Evolutionary conservation across 2,888 invertebrate genomes (phyloP).

Genomic region (Chalcis sispes): DNA sequence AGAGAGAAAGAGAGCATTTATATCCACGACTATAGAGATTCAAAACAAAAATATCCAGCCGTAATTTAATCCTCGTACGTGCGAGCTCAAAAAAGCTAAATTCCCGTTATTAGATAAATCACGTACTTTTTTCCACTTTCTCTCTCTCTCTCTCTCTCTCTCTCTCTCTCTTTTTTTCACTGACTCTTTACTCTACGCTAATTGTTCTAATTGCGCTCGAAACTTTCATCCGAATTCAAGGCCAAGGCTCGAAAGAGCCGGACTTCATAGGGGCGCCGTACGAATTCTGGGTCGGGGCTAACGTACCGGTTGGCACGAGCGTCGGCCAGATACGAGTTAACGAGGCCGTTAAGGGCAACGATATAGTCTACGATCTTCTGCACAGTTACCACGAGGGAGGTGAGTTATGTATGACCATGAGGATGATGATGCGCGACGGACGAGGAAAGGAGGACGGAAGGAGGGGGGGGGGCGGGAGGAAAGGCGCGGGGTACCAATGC

Average conservation of each 20-base stretch:
- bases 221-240: slow-evolving; percentile 70
- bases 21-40: too few species aligned
- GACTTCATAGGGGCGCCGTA: slow-evolving; percentile 91
- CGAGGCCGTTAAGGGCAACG: slow-evolving; percentile 82
- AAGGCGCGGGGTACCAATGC: too few species aligned
- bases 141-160: neutral
- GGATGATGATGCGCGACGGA: too few species aligned
- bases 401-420: slow-evolving; percentile 64
- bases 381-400: slow-evolving; percentile 92
- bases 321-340: slow-evolving; percentile 90
- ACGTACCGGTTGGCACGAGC: slow-evolving; percentile 89
- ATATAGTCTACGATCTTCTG: slow-evolving; percentile 85
- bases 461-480: too few species aligned
- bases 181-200: too few species aligned
- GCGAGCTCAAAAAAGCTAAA: too few species aligned
- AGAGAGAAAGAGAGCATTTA: too few species aligned
- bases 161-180: neutral
- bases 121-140: neutral
- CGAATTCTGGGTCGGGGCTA: slow-evolving; percentile 94
- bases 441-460: too few species aligned
- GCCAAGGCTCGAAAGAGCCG: slow-evolving; percentile 79
- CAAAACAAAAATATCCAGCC: too few species aligned
- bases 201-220: slow-evolving; percentile 22
- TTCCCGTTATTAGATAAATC: too few species aligned
- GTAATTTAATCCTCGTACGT: too few species aligned